Base-by-base conservation (phyloP, 2,888 invertebrate species). In the Patella ulyssiponensis region DNA sequence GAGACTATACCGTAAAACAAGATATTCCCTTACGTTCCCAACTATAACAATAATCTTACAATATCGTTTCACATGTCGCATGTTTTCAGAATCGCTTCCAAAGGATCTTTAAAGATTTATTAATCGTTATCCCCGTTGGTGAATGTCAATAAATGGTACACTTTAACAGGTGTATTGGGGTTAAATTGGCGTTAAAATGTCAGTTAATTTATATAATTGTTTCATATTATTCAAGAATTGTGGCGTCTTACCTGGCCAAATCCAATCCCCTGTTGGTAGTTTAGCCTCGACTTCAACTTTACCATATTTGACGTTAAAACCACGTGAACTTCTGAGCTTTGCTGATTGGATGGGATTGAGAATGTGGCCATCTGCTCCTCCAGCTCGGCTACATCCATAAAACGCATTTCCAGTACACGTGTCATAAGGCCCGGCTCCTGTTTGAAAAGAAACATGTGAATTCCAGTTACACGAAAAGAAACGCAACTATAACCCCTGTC, bases 251-350 rank as follows among this genome's bases (percentile, higher is more conserved):
- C 95, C 95, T 75, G 94, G 94, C 93, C 95, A 95, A 11, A 95
- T 89, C 95, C 95, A 95, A 90, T 95, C 95, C 20, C 95, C 95
- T 27, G 93, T 92, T 0, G 95, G 95, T 93, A 95, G 92, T 90
- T 94, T 94, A 2, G 95, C 95, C 76, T 94, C 92, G 11, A 94
- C 93, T 90, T 95, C 94, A 23, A 95, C 91, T 72, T 92, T 93
- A 15, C 95, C 95, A 88, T 94, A 95, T 84, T 93, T 94, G 91
- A 95, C 95, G 82, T 94, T 94, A 71, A 87, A 86, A 14, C 94
- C 85, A 0, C 94, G 92, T 1, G 94, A 94, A 75, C 94, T 93
- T 11, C 86, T 78, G 52, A 95, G 80, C 73, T 94, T 93, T 2
- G 95, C 95, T 84, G 95, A 95, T 89, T 94, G 94, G 81, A 94